phyloP scores from a whole-genome alignment of 2,888 invertebrate genomes.

The Tuta absoluta region DNA sequence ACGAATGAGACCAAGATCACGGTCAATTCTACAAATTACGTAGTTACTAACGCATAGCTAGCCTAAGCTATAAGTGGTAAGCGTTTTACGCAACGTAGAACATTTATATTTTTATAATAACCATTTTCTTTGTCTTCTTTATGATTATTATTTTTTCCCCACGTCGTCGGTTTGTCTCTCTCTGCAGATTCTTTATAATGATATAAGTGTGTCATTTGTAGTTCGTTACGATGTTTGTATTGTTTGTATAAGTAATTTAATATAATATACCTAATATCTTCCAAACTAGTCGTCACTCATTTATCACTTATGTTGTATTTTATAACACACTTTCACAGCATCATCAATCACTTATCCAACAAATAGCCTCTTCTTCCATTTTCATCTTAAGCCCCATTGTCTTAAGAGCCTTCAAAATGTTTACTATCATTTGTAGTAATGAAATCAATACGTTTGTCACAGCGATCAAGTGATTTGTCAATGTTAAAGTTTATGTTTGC shows the following conservation, averaged over 20 bases:
- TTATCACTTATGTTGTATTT: background rate
- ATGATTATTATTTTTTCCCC: no score
- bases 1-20: constrained; percentile 64
- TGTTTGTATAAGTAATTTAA: no score
- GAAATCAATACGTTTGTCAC: constrained; percentile 29
- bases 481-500: constrained; percentile 15
- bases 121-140: no score
- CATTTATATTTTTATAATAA: no score
- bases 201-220: no score
- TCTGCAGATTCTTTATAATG: no score
- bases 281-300: background rate
- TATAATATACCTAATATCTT: background rate
- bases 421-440: constrained; percentile 9
- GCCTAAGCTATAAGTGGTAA: background rate
- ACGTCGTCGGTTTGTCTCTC: no score
- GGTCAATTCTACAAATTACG: constrained; percentile 52
- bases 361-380: constrained; percentile 7
- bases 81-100: background rate
- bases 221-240: no score
- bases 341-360: constrained; percentile 27
- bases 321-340: constrained; percentile 19
- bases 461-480: constrained; percentile 29
- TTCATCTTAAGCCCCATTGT: constrained; percentile 14
- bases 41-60: constrained; percentile 32
- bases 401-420: constrained; percentile 14